Evolutionary conservation across 35 echinoderm and acorn worm species (phyloP).

Genomic region (Heliocidaris tuberculata): DNA sequence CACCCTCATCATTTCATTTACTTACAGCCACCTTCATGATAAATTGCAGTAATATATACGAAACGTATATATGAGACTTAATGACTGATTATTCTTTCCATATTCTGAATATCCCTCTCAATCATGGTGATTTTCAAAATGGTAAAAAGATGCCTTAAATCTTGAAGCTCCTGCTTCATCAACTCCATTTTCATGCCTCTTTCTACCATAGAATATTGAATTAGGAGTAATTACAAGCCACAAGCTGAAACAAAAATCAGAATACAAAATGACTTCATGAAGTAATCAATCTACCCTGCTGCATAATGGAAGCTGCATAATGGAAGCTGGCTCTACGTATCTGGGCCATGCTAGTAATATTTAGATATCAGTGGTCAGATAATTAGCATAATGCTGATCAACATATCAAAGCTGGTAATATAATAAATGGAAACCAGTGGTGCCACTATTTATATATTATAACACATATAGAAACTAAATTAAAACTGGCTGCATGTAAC

Average conservation of each 20-base stretch:
- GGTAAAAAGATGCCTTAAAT: not conserved
- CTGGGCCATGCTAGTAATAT: not conserved
- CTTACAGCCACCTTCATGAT: not conserved
- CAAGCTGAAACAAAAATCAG: conserved; percentile 2
- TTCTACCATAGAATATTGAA: not conserved
- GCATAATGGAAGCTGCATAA: not conserved
- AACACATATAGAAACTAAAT: not conserved
- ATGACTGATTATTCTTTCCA: not conserved
- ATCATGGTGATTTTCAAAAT: not conserved
- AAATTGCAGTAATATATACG: not conserved
- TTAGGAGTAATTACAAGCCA: not conserved
- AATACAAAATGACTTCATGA: not conserved
- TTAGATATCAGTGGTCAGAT: not conserved
- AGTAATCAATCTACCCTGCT: not conserved
- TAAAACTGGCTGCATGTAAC: not conserved
- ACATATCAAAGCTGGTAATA: not conserved
- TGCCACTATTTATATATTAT: not conserved
- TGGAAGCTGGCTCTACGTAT: not conserved
- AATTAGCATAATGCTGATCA: not conserved
- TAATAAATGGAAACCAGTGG: not conserved
- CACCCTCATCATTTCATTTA: not conserved
- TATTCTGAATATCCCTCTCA: not conserved
- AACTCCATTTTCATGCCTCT: not conserved
- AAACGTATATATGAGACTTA: not conserved
- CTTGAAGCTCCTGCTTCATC: not conserved